Evolutionary conservation across 2,888 invertebrate species (phyloP).

Genomic region (Amphipyra berbera): DNA sequence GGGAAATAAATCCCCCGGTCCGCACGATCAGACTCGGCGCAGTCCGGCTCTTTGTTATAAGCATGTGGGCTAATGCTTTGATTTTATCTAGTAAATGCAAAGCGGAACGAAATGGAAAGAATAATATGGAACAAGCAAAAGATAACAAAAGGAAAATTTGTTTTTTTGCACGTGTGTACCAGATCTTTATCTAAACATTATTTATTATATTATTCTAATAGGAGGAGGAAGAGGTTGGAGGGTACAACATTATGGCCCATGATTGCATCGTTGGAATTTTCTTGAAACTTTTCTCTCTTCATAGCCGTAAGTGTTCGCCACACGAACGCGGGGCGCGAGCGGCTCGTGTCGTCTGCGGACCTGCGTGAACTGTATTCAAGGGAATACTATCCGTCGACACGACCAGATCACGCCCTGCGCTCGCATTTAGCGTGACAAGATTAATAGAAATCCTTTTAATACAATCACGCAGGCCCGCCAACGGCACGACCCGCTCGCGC

Average conservation of each 20-base stretch:
- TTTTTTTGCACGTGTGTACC: slow-evolving; percentile 10
- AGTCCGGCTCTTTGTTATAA: slow-evolving; percentile 33
- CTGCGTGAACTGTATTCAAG: no score
- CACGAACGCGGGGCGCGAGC: no score
- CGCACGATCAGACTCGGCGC: slow-evolving; percentile 43
- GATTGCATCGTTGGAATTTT: slow-evolving; percentile 10
- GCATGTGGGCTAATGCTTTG: slow-evolving; percentile 22
- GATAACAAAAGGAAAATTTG: slow-evolving; percentile 24
- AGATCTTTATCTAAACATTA: slow-evolving; percentile 24
- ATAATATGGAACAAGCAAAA: slow-evolving; percentile 9
- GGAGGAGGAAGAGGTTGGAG: background rate
- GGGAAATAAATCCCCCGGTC: slow-evolving; percentile 42
- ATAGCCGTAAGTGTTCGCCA: no score
- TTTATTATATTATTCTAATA: slow-evolving; percentile 31
- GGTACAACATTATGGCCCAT: background rate
- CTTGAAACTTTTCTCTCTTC: no score
- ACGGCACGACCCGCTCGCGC: no score
- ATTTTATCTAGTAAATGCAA: slow-evolving; percentile 50
- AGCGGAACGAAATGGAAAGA: slow-evolving; percentile 22
- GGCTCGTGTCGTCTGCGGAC: no score
- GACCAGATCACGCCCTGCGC: no score
- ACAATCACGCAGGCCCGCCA: no score
- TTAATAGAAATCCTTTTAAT: no score
- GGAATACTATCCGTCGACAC: no score
- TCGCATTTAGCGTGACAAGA: no score